A percentile compares a stretch with the other conserved stretches of the same genome.
These are phyloP conservation scores for Hippopotamyrus pictus DNA, from an alignment of 2,797 vertebrate species.

Conservation along the genomic window DNA sequence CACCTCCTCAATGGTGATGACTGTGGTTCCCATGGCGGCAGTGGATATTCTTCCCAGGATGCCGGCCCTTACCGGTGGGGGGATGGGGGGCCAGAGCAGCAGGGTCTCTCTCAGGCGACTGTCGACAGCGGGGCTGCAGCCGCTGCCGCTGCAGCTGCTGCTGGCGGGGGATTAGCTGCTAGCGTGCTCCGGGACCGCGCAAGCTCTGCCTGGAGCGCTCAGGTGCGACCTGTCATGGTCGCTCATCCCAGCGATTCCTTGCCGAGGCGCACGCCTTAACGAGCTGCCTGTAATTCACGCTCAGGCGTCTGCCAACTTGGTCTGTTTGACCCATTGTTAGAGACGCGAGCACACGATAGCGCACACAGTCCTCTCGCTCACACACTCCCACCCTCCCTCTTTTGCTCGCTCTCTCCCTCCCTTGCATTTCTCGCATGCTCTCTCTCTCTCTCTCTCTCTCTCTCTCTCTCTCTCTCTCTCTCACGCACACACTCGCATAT, in stretches of 20 bases:
- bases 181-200: not conserved
- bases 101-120: not conserved
- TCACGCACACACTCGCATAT: not conserved
- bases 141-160: not conserved
- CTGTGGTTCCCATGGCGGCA: conserved; percentile 76
- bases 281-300: not conserved
- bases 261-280: not conserved
- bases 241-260: not conserved
- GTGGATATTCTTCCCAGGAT: conserved; percentile 60
- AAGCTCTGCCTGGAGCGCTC: not conserved
- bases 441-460: not conserved
- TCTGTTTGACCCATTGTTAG: not conserved
- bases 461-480: not conserved
- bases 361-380: not conserved
- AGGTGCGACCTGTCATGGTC: not conserved
- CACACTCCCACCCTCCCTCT: not conserved
- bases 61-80: conserved; percentile 65
- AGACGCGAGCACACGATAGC: not conserved
- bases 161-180: not conserved
- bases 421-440: not conserved
- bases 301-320: not conserved
- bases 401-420: not conserved
- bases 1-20: conserved; percentile 76
- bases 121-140: not conserved
- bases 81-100: not conserved